These are phyloP conservation scores for Phaonia tiefii DNA, from an alignment of 2,888 invertebrate genomes.

Conservation along the genomic window DNA sequence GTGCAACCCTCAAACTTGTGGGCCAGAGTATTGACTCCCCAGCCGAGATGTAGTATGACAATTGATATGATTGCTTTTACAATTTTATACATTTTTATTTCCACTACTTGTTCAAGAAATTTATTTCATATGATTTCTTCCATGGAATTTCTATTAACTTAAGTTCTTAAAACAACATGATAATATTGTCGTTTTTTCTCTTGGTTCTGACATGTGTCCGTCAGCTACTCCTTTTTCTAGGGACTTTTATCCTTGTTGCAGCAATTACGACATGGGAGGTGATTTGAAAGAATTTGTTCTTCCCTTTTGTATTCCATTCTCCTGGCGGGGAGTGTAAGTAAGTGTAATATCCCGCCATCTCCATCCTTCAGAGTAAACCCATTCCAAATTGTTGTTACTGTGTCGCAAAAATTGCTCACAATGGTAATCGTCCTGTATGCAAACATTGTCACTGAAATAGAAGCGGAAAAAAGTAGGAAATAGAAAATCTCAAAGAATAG, in stretches of 20 bases:
- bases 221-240: neutral
- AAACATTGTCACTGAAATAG: slow-evolving; percentile 37
- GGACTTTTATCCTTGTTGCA: slow-evolving; percentile 44
- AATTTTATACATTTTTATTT: neutral
- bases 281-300: slow-evolving; percentile 41
- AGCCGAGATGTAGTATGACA: slow-evolving; percentile 5
- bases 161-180: slow-evolving; percentile 59
- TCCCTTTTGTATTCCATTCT: neutral
- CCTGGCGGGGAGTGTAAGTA: neutral
- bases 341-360: neutral
- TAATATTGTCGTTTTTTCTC: slow-evolving; percentile 37
- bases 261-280: slow-evolving; percentile 38
- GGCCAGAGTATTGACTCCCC: neutral
- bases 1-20: no score
- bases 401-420: slow-evolving; percentile 57
- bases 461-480: slow-evolving; percentile 3
- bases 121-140: slow-evolving; percentile 46
- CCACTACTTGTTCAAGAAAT: slow-evolving; percentile 30
- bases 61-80: slow-evolving; percentile 44
- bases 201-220: neutral
- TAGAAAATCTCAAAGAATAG: neutral
- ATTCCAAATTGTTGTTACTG: slow-evolving; percentile 55
- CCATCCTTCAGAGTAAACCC: no score
- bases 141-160: slow-evolving; percentile 57
- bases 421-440: slow-evolving; percentile 48